A percentile compares a stretch with the other conserved stretches of the same genome.
Evolutionary conservation across 2,113 vertebrate species (phyloP).

Genomic region (Nestor notabilis): DNA sequence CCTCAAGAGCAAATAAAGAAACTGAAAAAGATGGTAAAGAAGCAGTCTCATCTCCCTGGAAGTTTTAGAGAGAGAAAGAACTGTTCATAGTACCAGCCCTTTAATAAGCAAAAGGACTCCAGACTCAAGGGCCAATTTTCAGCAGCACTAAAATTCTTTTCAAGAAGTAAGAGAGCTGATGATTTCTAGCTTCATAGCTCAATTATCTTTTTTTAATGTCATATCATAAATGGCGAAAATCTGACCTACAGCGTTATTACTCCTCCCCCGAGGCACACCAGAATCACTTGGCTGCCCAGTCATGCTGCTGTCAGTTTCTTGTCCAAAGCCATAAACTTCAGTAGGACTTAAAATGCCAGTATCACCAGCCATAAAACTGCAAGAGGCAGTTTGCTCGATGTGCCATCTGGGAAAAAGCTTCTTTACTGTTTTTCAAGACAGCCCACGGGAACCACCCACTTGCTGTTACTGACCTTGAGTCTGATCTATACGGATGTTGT

Average conservation of each 20-base stretch:
- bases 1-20: not conserved
- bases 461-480: conserved; percentile 22
- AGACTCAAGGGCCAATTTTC: not conserved
- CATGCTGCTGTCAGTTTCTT: not conserved
- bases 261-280: not conserved
- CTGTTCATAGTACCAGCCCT: not conserved
- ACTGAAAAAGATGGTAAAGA: not conserved
- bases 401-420: not conserved
- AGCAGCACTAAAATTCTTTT: not conserved
- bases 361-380: not conserved
- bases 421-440: not conserved
- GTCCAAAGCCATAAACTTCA: not conserved
- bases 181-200: not conserved
- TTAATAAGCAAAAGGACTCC: not conserved
- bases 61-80: not conserved
- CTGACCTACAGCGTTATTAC: not conserved
- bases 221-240: not conserved
- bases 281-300: not conserved
- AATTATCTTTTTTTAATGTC: conserved; percentile 10
- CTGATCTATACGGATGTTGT: not conserved
- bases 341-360: not conserved
- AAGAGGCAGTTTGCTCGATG: not conserved
- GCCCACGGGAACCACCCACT: conserved; percentile 1
- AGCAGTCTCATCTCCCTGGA: not conserved
- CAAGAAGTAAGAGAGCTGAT: not conserved